These are phyloP conservation scores for Platycercus adscitus DNA, from an alignment of 2,113 vertebrate genomes.

Conservation along the genomic window DNA sequence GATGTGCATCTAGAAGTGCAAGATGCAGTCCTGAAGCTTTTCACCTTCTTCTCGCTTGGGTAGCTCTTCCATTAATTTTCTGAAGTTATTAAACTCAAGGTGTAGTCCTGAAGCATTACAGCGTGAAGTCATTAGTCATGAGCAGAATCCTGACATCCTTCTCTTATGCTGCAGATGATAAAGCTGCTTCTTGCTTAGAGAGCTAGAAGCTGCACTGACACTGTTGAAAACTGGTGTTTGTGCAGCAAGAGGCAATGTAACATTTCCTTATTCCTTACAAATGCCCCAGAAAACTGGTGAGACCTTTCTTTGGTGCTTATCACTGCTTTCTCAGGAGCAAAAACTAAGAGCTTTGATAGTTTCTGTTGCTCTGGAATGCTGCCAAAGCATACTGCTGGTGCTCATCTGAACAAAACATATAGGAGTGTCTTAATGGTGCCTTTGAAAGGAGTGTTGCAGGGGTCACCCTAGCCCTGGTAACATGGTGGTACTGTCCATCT, in stretches of 20 bases:
- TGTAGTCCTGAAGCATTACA: conserved; percentile 22
- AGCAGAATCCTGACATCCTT: conserved; percentile 33
- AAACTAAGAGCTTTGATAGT: background rate
- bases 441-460: background rate
- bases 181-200: background rate
- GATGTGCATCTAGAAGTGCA: background rate
- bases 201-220: background rate
- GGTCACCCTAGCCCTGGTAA: background rate
- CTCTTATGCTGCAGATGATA: background rate
- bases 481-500: accelerated
- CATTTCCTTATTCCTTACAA: background rate
- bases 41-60: conserved; percentile 6
- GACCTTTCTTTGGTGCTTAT: background rate
- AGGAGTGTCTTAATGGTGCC: background rate
- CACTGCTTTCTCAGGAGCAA: background rate
- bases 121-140: conserved; percentile 41
- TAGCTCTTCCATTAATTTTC: conserved; percentile 40
- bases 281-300: background rate
- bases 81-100: conserved; percentile 26
- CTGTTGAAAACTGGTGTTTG: background rate
- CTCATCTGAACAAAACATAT: background rate
- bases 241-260: background rate
- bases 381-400: background rate
- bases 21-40: background rate
- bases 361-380: background rate